Conservation (phyloP, 2,888 invertebrate genomes). For the Oxycera nigricornis region DNA sequence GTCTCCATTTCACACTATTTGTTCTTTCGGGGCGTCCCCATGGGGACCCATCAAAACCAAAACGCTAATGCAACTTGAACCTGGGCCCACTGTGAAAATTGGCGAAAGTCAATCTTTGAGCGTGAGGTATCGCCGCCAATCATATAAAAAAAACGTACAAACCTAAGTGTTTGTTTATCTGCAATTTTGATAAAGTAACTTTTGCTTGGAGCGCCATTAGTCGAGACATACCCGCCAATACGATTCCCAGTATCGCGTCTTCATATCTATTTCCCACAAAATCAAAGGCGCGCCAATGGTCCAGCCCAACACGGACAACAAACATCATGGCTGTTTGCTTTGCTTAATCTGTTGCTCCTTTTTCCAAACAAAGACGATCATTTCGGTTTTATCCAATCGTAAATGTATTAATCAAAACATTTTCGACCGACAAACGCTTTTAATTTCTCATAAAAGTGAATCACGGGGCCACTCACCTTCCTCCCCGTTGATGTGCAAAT, state of each 20-base stretch:
- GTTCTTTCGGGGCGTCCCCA: too few relatives aligned
- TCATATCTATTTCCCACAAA: background rate
- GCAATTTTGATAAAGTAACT: background rate
- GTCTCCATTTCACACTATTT: too few relatives aligned
- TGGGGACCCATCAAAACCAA: background rate
- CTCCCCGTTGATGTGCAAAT: background rate
- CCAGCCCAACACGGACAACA: background rate
- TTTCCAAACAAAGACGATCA: background rate
- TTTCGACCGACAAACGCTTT: background rate
- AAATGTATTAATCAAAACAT: constrained; percentile 2
- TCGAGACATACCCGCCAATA: background rate
- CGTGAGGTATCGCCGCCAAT: background rate
- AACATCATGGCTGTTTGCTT: background rate
- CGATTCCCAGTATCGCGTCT: background rate
- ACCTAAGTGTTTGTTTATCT: background rate
- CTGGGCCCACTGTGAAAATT: background rate
- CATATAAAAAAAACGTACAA: background rate
- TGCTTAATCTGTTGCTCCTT: background rate
- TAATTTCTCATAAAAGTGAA: constrained; percentile 1
- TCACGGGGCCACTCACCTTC: constrained; percentile 3
- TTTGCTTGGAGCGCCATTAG: background rate
- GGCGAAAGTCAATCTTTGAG: background rate
- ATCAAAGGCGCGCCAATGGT: background rate
- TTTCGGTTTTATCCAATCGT: background rate
- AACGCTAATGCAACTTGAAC: background rate